Percentiles rank a stretch among this genome's conserved stretches.
Evolutionary conservation across 2,113 vertebrate species (phyloP).

Genomic region (Melanotaenia duboulayi): DNA sequence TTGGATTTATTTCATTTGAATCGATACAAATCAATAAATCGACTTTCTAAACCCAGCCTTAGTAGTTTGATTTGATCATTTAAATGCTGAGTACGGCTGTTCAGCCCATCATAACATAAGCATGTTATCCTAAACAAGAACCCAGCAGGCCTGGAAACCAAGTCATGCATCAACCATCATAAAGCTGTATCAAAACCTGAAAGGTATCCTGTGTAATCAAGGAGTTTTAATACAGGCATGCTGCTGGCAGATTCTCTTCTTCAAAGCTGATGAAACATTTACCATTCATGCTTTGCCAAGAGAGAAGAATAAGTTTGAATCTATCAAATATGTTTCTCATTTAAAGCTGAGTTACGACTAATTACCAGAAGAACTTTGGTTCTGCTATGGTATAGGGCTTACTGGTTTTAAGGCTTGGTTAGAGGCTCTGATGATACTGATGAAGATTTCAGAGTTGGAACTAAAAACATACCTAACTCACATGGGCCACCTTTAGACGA

Average conservation of each 20-base stretch:
- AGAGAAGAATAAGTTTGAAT: slow-evolving; percentile 3
- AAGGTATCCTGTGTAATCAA: neutral
- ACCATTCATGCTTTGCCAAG: slow-evolving; percentile 26
- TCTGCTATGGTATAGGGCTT: slow-evolving; percentile 10
- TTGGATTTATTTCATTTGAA: no score
- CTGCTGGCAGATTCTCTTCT: slow-evolving; percentile 16
- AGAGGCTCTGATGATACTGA: slow-evolving; percentile 10
- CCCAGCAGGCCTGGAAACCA: neutral
- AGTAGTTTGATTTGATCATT: neutral
- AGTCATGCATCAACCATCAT: no score
- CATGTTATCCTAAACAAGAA: neutral
- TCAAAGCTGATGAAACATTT: slow-evolving; percentile 4
- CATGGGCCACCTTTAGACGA: neutral
- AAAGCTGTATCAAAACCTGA: neutral
- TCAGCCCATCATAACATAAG: neutral
- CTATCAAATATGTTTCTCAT: slow-evolving; percentile 17
- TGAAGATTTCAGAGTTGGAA: slow-evolving; percentile 36
- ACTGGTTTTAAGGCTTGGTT: slow-evolving; percentile 6
- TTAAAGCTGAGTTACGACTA: slow-evolving; percentile 20
- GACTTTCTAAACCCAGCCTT: no score
- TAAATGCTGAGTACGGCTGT: neutral
- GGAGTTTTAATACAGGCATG: neutral
- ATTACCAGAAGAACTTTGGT: slow-evolving; percentile 1
- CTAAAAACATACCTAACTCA: slow-evolving; percentile 37
- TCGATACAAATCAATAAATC: no score